Evolutionary conservation across 92 coral and sea anemone species (phyloP), one percentile per base, ranked within the genome.

Genomic region (Muricea muricata): DNA sequence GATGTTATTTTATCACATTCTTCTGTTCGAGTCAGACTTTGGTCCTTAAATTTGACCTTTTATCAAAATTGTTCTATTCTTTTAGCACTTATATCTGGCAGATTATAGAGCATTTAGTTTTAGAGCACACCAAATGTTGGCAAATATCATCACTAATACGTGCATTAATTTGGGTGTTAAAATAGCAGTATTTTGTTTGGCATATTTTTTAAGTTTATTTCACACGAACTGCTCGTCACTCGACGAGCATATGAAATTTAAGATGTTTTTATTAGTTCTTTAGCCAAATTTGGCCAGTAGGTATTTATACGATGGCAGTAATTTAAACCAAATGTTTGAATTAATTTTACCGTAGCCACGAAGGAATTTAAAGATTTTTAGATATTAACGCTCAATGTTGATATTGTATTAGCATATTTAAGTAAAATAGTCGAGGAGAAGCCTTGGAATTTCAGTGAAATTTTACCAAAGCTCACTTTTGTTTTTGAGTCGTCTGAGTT

Each of bases 351-450:
- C 68, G 1, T 25, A 60, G 9, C 37, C 21, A 26, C 70, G 13
- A 52, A 52, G 60, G 60, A 52, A 52, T 63, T 63, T 26, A 63
- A 63, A 9, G n/a, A 63, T 63, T 63, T 63, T 63, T 39, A 63
- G 28, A 63, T 63, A 63, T 63, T 63, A 63, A 0, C 70, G 30
- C 20, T 52, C 1, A 52, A 52, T 52, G 26, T 25, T 9, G 18
- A 7, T 52, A 6, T 3, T 52, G 39, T 63, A 17, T 63, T 26
- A 0, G 37, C 12, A 28, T 63, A 28, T 28, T 63, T 63, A 18
- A 9, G 60, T 20, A 52, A 18, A 52, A 52, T 18, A 7, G 7
- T 52, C 5, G 3, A 12, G 1, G 3, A 12, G 1, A 5, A 45
- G 14, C 4, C 15, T 5, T 12, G 9, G 15, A 12, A 12, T 45